Evolutionary conservation across 2,113 vertebrate genomes (phyloP), one percentile per base, ranked within the genome.

Genomic region (Hystrix brachyura): DNA sequence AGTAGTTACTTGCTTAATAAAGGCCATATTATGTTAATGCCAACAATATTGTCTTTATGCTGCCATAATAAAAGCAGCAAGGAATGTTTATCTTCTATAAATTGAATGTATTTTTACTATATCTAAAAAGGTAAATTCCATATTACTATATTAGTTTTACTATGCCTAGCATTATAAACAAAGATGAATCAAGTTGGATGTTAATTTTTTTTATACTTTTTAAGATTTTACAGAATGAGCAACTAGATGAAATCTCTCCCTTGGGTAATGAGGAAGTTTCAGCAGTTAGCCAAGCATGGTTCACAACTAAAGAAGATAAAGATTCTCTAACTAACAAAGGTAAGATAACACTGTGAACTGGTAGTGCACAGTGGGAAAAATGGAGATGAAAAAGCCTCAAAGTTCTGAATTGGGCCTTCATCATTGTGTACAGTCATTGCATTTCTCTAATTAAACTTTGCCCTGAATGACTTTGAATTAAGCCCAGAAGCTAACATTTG

Each of bases 221-320:
- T 48, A 97, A 99, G 99, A 99, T 99, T 97, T 98, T 99, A 79
- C 99, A 99, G 98, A 99, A 99, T 92, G 99, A 99, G 12, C 98
- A 99, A 89, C 95, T 99, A 98, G 99, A 98, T 97, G 99, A 99
- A 84, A 97, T 99, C n/a, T 99, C 99, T 55, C 94, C 99, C 60
- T 81, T 99, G 98, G 99, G 99, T 98, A 98, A 98, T 14, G 99
- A 99, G 65, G 99, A 99, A 78, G 99, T 99, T 87, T 99, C 99
- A 23, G 99, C 99, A 34, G 99, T 99, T 97, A 99, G 99, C 97
- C 99, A 99, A 97, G 99, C 99, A 80, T 99, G 99, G 99, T 99
- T 99, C 98, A 99, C 99, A 59, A 99, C 99, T 34, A 99, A 99
- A 99, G 99, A 99, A 97, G 99, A 99, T 98, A 99, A 99, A 97